phyloP scores from a whole-genome alignment of 2,888 invertebrate species.

The Mythimna albipuncta region DNA sequence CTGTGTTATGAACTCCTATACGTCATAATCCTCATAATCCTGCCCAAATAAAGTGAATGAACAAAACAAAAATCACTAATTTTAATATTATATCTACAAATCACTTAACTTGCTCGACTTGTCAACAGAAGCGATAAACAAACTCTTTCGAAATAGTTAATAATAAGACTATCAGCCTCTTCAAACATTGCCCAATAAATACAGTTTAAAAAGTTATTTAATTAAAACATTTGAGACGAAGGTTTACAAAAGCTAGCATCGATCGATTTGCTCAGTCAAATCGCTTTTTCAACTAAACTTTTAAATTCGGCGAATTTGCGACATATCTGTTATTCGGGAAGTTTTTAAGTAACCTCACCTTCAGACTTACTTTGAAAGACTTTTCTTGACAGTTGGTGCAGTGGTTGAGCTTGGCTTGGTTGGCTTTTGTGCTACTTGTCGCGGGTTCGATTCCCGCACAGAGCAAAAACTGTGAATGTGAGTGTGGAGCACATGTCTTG shows the following conservation, averaged over 20 bases:
- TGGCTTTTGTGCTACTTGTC: too few species aligned
- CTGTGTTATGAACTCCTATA: too few species aligned
- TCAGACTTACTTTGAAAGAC: slow-evolving; percentile 67
- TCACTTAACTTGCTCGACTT: not conserved
- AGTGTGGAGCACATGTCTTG: too few species aligned
- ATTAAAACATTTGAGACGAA: slow-evolving; percentile 44
- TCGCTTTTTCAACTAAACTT: slow-evolving; percentile 47
- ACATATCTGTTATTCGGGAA: slow-evolving; percentile 52
- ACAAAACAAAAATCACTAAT: too few species aligned
- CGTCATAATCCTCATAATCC: too few species aligned
- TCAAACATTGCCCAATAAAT: slow-evolving; percentile 24
- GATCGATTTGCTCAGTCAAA: slow-evolving; percentile 54
- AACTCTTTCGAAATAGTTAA: slow-evolving; percentile 3
- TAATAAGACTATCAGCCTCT: slow-evolving; percentile 12
- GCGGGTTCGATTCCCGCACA: too few species aligned
- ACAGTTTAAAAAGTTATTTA: slow-evolving; percentile 51
- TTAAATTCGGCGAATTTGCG: slow-evolving; percentile 64
- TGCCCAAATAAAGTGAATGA: too few species aligned
- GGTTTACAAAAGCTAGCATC: slow-evolving; percentile 32
- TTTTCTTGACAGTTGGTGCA: not conserved
- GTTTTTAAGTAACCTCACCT: slow-evolving; percentile 68
- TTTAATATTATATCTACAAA: not conserved
- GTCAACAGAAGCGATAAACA: slow-evolving; percentile 5
- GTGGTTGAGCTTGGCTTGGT: not conserved
- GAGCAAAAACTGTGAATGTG: too few species aligned